Conservation (phyloP, 1,140 invertebrate genomes). For the Drosophila sturtevanti region DNA sequence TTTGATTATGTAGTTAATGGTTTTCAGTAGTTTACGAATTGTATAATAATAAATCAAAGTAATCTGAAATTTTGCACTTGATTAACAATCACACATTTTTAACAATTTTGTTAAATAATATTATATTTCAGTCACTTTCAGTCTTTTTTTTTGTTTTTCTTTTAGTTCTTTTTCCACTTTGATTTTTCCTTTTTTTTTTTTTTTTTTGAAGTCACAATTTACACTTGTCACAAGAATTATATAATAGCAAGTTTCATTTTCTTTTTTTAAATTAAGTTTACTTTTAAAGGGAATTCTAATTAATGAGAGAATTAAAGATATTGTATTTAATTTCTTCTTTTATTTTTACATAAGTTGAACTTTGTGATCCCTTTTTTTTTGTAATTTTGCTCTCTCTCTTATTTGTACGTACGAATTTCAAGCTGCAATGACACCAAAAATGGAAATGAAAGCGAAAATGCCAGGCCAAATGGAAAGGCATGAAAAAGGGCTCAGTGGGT, state of each 20-base stretch:
- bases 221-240: constrained; percentile 39
- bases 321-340: constrained; percentile 17
- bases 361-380: constrained; percentile 5
- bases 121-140: constrained; percentile 44
- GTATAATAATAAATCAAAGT: constrained; percentile 24
- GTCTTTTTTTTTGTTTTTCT: constrained; percentile 40
- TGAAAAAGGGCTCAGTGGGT: constrained; percentile 35
- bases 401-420: constrained; percentile 45
- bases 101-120: not conserved
- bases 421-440: constrained; percentile 56
- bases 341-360: constrained; percentile 65
- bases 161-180: constrained; percentile 43
- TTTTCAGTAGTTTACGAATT: constrained; percentile 30
- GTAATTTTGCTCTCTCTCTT: not conserved
- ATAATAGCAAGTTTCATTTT: constrained; percentile 39
- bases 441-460: constrained; percentile 67
- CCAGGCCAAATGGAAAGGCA: constrained; percentile 46
- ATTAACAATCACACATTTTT: not conserved
- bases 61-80: not conserved
- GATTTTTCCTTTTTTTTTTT: too few species aligned
- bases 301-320: not conserved
- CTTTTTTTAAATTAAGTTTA: not conserved
- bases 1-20: constrained; percentile 32
- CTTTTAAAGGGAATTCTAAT: not conserved
- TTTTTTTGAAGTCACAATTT: constrained; percentile 38